Evolutionary conservation across 92 coral and sea anemone genomes (phyloP), one percentile per base, ranked within the genome.

Genomic region (Porites cylindrica): DNA sequence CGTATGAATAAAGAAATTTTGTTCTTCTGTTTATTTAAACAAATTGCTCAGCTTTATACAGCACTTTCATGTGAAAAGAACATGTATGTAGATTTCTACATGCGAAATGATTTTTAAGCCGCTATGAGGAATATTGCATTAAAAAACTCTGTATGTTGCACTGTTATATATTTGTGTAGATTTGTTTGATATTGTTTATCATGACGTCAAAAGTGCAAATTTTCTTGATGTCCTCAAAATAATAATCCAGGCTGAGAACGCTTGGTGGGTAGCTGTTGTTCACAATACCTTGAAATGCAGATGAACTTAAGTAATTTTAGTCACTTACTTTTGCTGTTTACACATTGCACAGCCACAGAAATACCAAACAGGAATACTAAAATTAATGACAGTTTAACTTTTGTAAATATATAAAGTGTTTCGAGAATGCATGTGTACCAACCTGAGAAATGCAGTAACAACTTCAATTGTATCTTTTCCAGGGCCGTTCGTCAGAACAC

Each of bases 401-500:
- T 61, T n/a, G 65, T 12, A 61, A 61, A 61, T 61, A 16, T 12
- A 61, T 16, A 65, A 65, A n/a, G 70, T 29, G 29, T 26, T 26
- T 26, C 2, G 29, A 26, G 29, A 26, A n/a, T 65, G 70, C 21
- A 50, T 75, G 19, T 20, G 66, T 85, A 51, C 64, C 26, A 65
- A 85, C 61, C 88, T 66, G 20, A 85, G 38, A 76, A 85, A 90
- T 72, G 88, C 87, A 79, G 91, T 82, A 56, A 85, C 85, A 67
- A 81, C 81, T 73, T 85, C 74, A 86, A 76, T 66, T 47, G 88
- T 92, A 85, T 89, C 86, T 51, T 50, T 69, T 62, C 91, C 93
- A 73, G 93, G 82, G 23, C 81, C 90, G 65, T 90, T 83, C 20
- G 87, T 26, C 70, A 90, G 56, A 7, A 85, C 93, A 85, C 93